These are phyloP conservation scores for Tromatobia lineatoria DNA, from an alignment of 2,888 invertebrate species.

Conservation along the genomic window DNA sequence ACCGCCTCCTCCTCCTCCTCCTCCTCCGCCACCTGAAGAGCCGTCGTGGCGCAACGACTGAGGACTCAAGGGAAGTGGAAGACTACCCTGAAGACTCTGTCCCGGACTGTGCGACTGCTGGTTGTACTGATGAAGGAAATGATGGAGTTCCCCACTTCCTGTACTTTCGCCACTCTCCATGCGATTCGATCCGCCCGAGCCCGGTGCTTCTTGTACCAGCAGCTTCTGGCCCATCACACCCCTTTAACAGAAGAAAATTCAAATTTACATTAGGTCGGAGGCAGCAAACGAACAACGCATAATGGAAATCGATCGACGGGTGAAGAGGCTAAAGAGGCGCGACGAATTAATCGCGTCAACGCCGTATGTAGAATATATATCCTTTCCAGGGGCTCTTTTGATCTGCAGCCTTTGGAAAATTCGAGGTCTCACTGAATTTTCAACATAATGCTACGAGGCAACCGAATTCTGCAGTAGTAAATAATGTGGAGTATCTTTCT, in stretches of 20 bases:
- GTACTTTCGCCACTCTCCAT: slow-evolving; percentile 84
- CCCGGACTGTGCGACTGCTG: slow-evolving; percentile 84
- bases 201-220: slow-evolving; percentile 83
- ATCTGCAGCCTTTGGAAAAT: slow-evolving; percentile 34
- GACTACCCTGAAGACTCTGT: slow-evolving; percentile 86
- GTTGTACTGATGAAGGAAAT: slow-evolving; percentile 84
- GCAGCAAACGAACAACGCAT: not conserved
- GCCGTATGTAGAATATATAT: slow-evolving; percentile 17
- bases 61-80: slow-evolving; percentile 83
- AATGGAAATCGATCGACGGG: slow-evolving; percentile 44
- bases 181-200: slow-evolving; percentile 80
- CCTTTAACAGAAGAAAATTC: slow-evolving; percentile 71
- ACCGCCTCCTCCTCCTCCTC: slow-evolving; percentile 77
- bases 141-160: slow-evolving; percentile 86
- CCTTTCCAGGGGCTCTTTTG: not conserved
- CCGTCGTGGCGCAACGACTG: slow-evolving; percentile 83
- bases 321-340: slow-evolving; percentile 63
- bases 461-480: not conserved
- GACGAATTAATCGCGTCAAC: slow-evolving; percentile 64
- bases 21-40: slow-evolving; percentile 72
- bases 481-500: not conserved
- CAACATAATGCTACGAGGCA: not conserved
- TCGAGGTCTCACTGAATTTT: slow-evolving; percentile 1
- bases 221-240: slow-evolving; percentile 85
- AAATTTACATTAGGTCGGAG: slow-evolving; percentile 23